Evolutionary conservation across 2,113 vertebrate species (phyloP).

Genomic region (Mus spicilegus): DNA sequence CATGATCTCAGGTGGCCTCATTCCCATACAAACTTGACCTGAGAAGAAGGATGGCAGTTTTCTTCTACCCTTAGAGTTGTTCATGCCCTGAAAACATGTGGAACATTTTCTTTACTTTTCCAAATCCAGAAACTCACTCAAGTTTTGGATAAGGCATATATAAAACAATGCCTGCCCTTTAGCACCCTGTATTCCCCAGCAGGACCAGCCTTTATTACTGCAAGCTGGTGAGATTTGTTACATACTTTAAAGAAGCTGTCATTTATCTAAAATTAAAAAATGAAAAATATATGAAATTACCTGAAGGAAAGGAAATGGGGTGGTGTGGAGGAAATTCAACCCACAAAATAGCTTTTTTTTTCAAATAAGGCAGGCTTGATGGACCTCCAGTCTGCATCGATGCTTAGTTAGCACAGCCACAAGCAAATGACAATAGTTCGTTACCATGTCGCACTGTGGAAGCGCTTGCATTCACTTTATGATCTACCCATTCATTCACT

Average conservation of each 20-base stretch:
- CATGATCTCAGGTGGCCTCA: not conserved
- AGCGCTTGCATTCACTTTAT: not conserved
- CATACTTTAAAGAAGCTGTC: not conserved
- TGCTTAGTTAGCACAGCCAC: not conserved
- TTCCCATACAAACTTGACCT: not conserved
- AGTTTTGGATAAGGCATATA: not conserved
- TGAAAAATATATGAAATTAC: not conserved
- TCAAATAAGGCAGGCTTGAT: not conserved
- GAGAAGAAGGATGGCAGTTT: constrained; percentile 3
- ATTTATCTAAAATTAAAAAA: constrained; percentile 15
- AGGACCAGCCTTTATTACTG: not conserved
- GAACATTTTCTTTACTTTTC: not conserved
- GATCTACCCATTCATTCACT: not conserved
- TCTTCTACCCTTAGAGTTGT: not conserved
- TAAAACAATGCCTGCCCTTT: not conserved
- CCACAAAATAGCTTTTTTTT: constrained; percentile 11
- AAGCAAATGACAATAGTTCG: constrained; percentile 2
- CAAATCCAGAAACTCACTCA: not conserved
- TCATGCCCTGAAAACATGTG: not conserved
- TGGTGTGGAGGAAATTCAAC: not conserved
- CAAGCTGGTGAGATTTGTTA: constrained; percentile 43
- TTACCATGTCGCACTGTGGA: not conserved
- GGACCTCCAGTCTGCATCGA: not conserved
- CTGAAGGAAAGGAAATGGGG: not conserved
- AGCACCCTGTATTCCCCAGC: not conserved